phyloP scores from a whole-genome alignment of 2,797 vertebrate genomes.

The Coranthus polyacanthus region DNA sequence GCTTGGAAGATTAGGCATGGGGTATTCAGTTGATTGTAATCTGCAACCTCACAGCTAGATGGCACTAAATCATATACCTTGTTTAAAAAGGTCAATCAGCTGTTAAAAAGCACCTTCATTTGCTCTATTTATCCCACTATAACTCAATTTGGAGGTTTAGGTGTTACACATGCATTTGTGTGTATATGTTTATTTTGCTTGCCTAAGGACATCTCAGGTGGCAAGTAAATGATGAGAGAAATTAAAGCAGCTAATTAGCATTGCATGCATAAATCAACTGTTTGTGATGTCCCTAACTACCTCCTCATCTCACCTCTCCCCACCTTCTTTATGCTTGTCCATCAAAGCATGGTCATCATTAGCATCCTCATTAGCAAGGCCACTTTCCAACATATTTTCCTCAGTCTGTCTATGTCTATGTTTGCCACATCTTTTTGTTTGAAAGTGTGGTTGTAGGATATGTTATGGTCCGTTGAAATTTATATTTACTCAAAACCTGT shows the following conservation, averaged over 20 bases:
- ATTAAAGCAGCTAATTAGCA: conserved; percentile 68
- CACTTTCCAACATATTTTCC: conserved; percentile 23
- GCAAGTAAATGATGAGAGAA: conserved; percentile 59
- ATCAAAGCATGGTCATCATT: no score
- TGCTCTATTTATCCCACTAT: not conserved
- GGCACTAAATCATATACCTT: not conserved
- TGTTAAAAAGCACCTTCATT: no score
- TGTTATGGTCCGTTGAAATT: conserved; percentile 15
- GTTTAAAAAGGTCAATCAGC: no score
- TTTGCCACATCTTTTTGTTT: conserved; percentile 18
- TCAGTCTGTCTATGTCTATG: conserved; percentile 11
- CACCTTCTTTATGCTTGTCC: conserved; percentile 38
- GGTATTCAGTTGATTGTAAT: not conserved
- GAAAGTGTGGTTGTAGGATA: conserved; percentile 12
- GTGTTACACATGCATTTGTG: conserved; percentile 20
- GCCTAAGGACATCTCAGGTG: conserved; percentile 68
- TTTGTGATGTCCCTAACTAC: conserved; percentile 55
- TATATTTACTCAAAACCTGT: conserved; percentile 15
- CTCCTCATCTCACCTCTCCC: conserved; percentile 22
- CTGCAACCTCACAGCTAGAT: not conserved
- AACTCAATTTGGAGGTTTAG: conserved; percentile 11
- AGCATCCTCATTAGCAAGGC: conserved; percentile 50
- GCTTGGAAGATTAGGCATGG: no score
- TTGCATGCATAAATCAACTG: conserved; percentile 71
- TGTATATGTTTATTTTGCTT: conserved; percentile 51